phyloP scores from a whole-genome alignment of 2,113 vertebrate genomes.

The Notothenia rossii region DNA sequence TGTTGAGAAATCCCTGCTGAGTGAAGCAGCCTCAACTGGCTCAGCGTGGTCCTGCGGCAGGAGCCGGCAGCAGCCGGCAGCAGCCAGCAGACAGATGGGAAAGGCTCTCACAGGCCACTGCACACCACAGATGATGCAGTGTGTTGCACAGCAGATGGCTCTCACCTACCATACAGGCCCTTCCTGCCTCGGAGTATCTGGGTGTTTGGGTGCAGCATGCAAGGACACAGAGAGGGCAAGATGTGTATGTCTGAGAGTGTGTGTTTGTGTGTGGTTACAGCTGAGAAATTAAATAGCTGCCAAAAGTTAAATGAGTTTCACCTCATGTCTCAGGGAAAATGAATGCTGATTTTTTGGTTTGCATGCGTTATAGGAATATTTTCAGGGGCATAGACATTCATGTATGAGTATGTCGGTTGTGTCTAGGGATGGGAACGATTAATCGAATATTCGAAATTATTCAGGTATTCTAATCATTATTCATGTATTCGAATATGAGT shows the following conservation, averaged over 20 bases:
- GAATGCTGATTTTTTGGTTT: slow-evolving; percentile 12
- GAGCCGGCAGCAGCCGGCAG: slow-evolving; percentile 16
- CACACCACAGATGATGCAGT: slow-evolving; percentile 57
- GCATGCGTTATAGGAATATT: background rate
- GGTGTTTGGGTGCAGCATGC: background rate
- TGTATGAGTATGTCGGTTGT: slow-evolving; percentile 1
- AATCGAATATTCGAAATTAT: too few relatives aligned
- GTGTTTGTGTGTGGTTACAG: slow-evolving; percentile 5
- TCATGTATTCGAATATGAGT: too few relatives aligned
- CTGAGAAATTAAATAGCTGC: slow-evolving; percentile 4
- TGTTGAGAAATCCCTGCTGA: slow-evolving; percentile 62
- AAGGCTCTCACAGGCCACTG: slow-evolving; percentile 57
- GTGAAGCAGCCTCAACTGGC: slow-evolving; percentile 54
- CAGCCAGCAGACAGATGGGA: slow-evolving; percentile 60
- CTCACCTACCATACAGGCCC: slow-evolving; percentile 19
- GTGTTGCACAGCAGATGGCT: slow-evolving; percentile 60
- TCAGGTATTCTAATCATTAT: too few relatives aligned
- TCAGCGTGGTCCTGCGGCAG: slow-evolving; percentile 58
- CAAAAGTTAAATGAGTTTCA: slow-evolving; percentile 6
- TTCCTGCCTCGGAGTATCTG: slow-evolving; percentile 5
- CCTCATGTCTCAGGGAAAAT: background rate
- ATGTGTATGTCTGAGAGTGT: slow-evolving; percentile 11
- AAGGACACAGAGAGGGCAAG: slow-evolving; percentile 56
- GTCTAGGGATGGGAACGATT: too few relatives aligned
- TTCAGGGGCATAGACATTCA: background rate